Percentiles rank a stretch among this genome's conserved stretches.
phyloP scores from a whole-genome alignment of 2,113 vertebrate genomes.

The Rhynchopsitta pachyrhyncha region DNA sequence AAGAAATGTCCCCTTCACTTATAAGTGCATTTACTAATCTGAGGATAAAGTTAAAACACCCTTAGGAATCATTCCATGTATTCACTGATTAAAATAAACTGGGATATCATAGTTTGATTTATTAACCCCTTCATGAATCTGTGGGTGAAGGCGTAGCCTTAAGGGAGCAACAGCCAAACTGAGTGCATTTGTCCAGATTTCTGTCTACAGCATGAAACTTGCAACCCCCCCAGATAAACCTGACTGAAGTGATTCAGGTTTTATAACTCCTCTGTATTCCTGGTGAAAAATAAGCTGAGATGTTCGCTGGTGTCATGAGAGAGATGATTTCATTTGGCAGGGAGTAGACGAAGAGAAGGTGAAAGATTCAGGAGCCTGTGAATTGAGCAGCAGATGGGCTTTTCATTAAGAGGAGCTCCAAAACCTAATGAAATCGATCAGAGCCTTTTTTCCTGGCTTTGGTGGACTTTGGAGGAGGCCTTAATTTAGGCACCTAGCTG shows the following conservation, averaged over 20 bases:
- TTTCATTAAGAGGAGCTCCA: constrained; percentile 21
- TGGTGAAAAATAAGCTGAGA: background rate
- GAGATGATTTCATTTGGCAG: background rate
- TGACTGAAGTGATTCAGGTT: background rate
- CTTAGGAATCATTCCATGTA: background rate
- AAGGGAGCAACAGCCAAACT: background rate
- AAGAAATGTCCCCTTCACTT: background rate
- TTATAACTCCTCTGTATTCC: background rate
- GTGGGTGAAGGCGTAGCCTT: background rate
- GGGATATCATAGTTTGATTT: background rate
- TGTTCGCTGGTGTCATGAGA: background rate
- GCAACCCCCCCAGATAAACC: background rate
- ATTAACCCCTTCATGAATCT: background rate
- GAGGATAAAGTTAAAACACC: background rate
- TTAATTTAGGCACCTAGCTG: background rate
- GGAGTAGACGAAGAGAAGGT: background rate
- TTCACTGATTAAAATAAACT: background rate
- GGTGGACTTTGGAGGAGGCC: background rate
- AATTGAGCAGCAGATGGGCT: background rate
- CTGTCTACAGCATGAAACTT: background rate
- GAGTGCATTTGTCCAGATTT: background rate
- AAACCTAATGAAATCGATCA: background rate
- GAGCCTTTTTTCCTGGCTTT: background rate
- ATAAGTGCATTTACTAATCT: background rate
- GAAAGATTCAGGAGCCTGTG: background rate